Evolutionary conservation across 92 coral and sea anemone species (phyloP), one percentile per base, ranked within the genome.

Genomic region (Parazoanthus atlanticus): DNA sequence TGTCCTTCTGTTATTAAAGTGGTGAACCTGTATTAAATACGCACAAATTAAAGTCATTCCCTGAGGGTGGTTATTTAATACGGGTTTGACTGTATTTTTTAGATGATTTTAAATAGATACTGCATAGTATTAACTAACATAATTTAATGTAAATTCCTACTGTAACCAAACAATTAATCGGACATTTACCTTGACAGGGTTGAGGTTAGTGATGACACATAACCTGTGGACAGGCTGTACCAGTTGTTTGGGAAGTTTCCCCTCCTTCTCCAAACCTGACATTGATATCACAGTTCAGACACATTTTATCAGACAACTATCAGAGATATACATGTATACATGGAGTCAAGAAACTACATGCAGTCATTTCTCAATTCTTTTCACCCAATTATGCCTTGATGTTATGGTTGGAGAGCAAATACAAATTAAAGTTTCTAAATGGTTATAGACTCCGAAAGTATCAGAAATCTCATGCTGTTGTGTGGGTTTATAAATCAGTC

Each of bases 181-280:
- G 3, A 15, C 43, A 8, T 86, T 49, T 92, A 96, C 99, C 95
- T 95, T 96, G 9, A 96, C 93, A 25, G 99, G 99, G 88, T 94
- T 95, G 38, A 96, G 88, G 85, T 91, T 95, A 54, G 91, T 92
- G 66, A 91, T 83, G 30, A 94, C 91, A n/a, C 93, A 93, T 75
- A 88, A 93, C 71, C 86, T 93, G 61, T 97, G 96, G 2, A 97
- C 90, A 38, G 93, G 84, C 29, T 95, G 94, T 5, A 95, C 94
- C 69, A 95, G 89, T 36, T 93, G 88, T 6, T 90, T 67, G 28
- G 93, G 94, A 1, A 97, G 93, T 84, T 95, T 97, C n/a, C 94
- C 96, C 76, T 91, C 93, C 75, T 94, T 97, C 84, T 95, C 98
- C 66, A 90, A 87, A 61, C 97, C 99, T 97, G 79, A 61, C 26